phyloP scores from a whole-genome alignment of 2,113 vertebrate genomes.

The Hemicordylus capensis region DNA sequence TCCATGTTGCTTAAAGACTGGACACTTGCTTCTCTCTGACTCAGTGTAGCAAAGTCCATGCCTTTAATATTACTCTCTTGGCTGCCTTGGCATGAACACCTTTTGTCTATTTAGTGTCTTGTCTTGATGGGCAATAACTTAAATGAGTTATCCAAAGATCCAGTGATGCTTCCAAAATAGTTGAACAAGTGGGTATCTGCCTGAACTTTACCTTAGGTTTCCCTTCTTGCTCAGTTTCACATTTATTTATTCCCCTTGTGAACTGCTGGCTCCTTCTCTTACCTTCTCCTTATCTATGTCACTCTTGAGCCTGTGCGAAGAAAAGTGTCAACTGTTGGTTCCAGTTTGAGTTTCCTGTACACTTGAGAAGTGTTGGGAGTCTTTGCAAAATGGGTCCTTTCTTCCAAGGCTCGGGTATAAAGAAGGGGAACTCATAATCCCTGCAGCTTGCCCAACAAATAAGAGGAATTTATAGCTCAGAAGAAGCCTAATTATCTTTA shows the following conservation, averaged over 20 bases:
- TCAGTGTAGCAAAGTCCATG: background rate
- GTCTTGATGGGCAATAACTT: background rate
- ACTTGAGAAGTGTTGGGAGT: background rate
- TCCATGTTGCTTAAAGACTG: background rate
- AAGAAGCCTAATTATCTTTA: background rate
- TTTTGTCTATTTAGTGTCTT: background rate
- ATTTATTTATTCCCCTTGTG: background rate
- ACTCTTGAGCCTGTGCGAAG: background rate
- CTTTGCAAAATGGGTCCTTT: background rate
- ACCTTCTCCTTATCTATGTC: background rate
- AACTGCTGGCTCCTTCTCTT: background rate
- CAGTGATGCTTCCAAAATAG: background rate
- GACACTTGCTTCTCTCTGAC: background rate
- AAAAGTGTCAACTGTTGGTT: background rate
- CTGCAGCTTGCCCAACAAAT: background rate
- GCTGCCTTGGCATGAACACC: background rate
- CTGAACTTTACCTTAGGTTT: background rate
- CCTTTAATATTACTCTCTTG: background rate
- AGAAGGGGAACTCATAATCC: background rate
- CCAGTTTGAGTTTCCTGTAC: background rate
- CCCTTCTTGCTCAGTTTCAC: background rate
- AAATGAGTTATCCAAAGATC: background rate
- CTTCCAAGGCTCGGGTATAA: background rate
- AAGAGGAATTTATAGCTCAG: background rate
- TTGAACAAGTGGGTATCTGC: background rate